Evolutionary conservation across 1,140 invertebrate species (phyloP).

Genomic region (Pachypsylla venusta): DNA sequence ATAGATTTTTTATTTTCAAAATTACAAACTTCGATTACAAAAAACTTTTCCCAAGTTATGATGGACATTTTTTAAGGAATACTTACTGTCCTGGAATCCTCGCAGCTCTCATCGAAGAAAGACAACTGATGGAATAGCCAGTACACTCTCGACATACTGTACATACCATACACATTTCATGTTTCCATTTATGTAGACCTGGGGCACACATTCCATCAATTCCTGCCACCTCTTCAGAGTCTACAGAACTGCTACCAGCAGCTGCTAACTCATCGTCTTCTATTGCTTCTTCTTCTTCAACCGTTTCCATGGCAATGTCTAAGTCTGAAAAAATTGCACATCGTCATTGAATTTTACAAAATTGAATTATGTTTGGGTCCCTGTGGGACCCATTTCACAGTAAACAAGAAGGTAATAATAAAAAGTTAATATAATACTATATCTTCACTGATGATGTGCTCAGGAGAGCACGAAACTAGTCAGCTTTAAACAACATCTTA

Average conservation of each 20-base stretch:
- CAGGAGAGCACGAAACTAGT: no score
- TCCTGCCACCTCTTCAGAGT: constrained; percentile 33
- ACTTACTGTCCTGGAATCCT: constrained; percentile 76
- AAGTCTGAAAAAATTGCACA: constrained; percentile 19
- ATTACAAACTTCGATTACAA: no score
- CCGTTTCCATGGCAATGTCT: constrained; percentile 47
- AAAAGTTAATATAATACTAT: no score
- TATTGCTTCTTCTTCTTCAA: constrained; percentile 35
- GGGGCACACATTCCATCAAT: constrained; percentile 45
- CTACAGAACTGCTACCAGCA: constrained; percentile 42
- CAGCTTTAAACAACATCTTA: no score
- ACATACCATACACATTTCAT: constrained; percentile 76
- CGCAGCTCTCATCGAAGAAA: constrained; percentile 59
- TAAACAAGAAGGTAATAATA: no score
- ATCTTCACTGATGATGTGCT: no score
- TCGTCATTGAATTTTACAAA: no score
- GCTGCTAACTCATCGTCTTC: constrained; percentile 37
- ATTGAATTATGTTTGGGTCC: no score
- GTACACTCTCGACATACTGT: constrained; percentile 86
- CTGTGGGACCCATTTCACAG: no score
- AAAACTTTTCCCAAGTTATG: no score
- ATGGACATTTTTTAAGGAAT: no score
- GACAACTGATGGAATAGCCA: constrained; percentile 73
- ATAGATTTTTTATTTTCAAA: no score
- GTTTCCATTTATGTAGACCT: constrained; percentile 61